Base-by-base conservation (phyloP, 1,140 invertebrate species). In the Bursaphelenchus mucronatus region DNA sequence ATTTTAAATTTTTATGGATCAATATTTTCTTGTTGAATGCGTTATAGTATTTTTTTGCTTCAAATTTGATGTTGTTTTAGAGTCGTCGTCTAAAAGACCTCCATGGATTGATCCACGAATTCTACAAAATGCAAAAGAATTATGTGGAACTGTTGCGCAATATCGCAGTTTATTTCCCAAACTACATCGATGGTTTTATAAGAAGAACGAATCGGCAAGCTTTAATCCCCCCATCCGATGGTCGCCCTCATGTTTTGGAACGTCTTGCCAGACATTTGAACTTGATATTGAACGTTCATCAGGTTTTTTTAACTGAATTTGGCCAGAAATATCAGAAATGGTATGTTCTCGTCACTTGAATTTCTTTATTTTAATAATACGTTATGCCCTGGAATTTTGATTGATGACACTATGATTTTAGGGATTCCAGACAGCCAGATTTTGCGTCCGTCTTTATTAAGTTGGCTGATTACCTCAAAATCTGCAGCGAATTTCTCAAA, bases 401-500 rank as follows among this genome's bases (percentile, higher is more conserved):
- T 30, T 30, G 30, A 30, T 3, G 30, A 30, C 30, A 30, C 30
- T 5, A 30, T 30, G 30, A 30, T 30, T 30, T 45, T 39, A 59
- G 63, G 63, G 46, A 45, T 39, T 67, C 63, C 17, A 21, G 41
- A 46, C 17, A 39, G 39, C 63, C 63, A 30, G n/a, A 51, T 40
- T 65, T 65, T 15, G 63, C 63, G 6, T 61, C 66, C 9, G 15
- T 65, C 39, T 21, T 65, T 19, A 4, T 54, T 40, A 45, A 21
- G 6, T 17, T 67, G 15, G 63, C 63, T 30, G 64, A 67, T 21
- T 66, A n/a, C 45, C 63, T 65, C 17, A 65, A 65, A 8, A 30
- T 67, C 9, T 65, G 63, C 41, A 65, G 39, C 41, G 39, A 19
- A 13, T 65, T 65, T 15, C 43, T 65, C 8, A 68, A 39, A n/a